phyloP scores from a whole-genome alignment of 1,140 invertebrate species.

The Epicauta chinensis region DNA sequence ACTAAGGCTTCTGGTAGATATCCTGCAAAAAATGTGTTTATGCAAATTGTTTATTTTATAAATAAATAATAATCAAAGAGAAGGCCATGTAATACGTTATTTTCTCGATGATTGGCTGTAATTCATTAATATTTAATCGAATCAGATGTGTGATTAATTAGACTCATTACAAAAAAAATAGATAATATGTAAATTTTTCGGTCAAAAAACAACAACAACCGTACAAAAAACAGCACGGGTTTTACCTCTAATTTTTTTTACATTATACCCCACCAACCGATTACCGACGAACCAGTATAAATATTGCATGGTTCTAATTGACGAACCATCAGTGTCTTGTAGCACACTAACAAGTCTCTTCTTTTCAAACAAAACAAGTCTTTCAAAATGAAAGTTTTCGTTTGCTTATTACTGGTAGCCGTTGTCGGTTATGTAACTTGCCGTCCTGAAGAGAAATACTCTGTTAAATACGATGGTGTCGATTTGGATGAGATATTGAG shows the following conservation, averaged over 20 bases:
- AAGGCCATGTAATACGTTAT: no score
- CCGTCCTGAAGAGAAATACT: constrained; percentile 42
- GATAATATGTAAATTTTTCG: no score
- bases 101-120: no score
- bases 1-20: constrained; percentile 59
- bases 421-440: constrained; percentile 8
- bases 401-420: not conserved
- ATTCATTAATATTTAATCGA: no score
- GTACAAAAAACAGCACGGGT: no score
- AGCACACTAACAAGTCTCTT: not conserved
- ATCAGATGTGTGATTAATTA: no score
- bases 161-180: no score
- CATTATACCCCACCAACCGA: not conserved
- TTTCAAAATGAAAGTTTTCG: not conserved
- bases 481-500: constrained; percentile 48
- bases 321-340: not conserved
- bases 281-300: not conserved
- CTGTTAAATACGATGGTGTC: constrained; percentile 50
- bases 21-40: no score
- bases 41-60: no score
- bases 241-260: not conserved
- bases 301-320: constrained; percentile 1
- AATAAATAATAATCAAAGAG: no score
- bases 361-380: not conserved
- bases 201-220: no score